Percentiles rank a stretch among this genome's conserved stretches.
Conservation (phyloP, 1,140 invertebrate genomes). For the Cylas formicarius region DNA sequence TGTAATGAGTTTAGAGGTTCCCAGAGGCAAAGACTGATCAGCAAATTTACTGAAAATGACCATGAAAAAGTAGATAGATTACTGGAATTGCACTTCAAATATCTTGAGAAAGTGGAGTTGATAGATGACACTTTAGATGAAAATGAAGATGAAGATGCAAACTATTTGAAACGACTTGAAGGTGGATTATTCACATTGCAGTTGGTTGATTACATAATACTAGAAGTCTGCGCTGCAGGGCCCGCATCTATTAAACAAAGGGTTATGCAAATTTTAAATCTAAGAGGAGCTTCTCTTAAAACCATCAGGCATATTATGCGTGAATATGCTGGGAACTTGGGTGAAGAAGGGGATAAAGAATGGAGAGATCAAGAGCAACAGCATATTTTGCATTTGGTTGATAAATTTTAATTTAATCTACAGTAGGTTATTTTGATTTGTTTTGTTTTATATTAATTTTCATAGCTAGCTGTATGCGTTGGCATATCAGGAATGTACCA, state of each 20-base stretch:
- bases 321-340: constrained; percentile 93
- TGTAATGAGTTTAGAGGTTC: constrained; percentile 68
- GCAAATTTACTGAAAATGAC: constrained; percentile 97
- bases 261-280: constrained; percentile 81
- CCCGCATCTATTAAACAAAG: constrained; percentile 75
- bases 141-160: constrained; percentile 67
- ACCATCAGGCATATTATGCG: constrained; percentile 93
- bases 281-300: constrained; percentile 84
- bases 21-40: constrained; percentile 81
- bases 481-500: too few relatives aligned
- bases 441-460: too few relatives aligned
- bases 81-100: constrained; percentile 96
- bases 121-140: constrained; percentile 60
- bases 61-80: constrained; percentile 96
- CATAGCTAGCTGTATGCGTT: too few relatives aligned
- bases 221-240: constrained; percentile 81
- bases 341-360: constrained; percentile 76
- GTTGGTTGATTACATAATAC: constrained; percentile 89
- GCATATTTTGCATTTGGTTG: constrained; percentile 84
- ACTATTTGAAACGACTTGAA: constrained; percentile 83
- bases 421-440: too few relatives aligned
- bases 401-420: constrained; percentile 83
- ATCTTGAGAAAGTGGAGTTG: constrained; percentile 85
- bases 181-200: constrained; percentile 94
- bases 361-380: constrained; percentile 84